These are phyloP conservation scores for Auanema freiburgensis DNA, from an alignment of 2,888 invertebrate genomes.

Conservation along the genomic window DNA sequence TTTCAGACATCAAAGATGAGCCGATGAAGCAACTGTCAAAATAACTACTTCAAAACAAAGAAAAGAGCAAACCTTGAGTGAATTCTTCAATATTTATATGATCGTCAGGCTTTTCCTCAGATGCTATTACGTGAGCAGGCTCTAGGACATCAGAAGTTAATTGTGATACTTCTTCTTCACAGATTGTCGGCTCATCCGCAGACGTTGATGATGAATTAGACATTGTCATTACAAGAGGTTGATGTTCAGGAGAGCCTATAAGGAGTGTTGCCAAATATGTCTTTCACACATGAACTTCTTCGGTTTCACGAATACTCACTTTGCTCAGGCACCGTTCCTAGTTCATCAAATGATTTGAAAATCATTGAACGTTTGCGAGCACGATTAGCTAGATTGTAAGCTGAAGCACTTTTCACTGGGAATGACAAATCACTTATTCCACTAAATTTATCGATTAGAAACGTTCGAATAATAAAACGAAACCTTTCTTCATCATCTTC, in stretches of 20 bases:
- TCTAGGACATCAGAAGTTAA: no score
- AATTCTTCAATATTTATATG: no score
- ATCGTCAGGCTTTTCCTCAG: no score
- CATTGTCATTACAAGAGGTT: slow-evolving; percentile 20
- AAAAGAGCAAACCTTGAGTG: no score
- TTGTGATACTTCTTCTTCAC: slow-evolving; percentile 8
- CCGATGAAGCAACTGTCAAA: no score
- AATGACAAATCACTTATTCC: slow-evolving; percentile 13
- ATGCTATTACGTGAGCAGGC: no score
- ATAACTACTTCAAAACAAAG: no score
- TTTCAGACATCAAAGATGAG: background rate
- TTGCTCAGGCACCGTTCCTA: slow-evolving; percentile 40
- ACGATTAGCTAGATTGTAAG: slow-evolving; percentile 33
- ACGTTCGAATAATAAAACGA: background rate
- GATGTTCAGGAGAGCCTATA: slow-evolving; percentile 19
- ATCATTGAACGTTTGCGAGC: slow-evolving; percentile 34
- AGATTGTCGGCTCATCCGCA: slow-evolving; percentile 20
- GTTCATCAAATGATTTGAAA: slow-evolving; percentile 49
- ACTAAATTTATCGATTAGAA: background rate
- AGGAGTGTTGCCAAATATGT: background rate
- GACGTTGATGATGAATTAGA: slow-evolving; percentile 15
- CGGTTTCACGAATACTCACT: slow-evolving; percentile 2
- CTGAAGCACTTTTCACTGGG: slow-evolving; percentile 40
- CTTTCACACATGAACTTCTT: background rate
- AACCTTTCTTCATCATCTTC: slow-evolving; percentile 11